Evolutionary conservation across 2,888 invertebrate species (phyloP).

Genomic region (Nephrocerus scutellatus): DNA sequence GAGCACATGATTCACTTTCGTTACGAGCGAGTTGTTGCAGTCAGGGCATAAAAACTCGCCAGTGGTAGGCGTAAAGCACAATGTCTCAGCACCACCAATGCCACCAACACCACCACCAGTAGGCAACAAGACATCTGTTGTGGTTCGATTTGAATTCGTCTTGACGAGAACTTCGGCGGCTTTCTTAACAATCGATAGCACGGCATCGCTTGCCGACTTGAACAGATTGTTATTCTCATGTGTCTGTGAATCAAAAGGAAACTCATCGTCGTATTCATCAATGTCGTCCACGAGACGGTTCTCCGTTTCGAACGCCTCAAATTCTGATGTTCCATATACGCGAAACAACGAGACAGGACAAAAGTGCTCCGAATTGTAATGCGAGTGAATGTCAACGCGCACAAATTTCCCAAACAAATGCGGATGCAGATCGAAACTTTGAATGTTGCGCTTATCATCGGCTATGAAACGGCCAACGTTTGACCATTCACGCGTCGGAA

Average conservation of each 20-base stretch:
- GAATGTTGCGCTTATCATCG: conserved; percentile 77
- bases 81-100: conserved; percentile 28
- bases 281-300: conserved; percentile 62
- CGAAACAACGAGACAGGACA: conserved; percentile 95
- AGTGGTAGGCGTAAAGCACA: conserved; percentile 63
- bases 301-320: conserved; percentile 80
- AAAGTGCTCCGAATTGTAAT: conserved; percentile 95
- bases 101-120: conserved; percentile 23
- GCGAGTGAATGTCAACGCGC: conserved; percentile 84
- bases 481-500: conserved; percentile 88
- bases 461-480: conserved; percentile 81
- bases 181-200: conserved; percentile 86
- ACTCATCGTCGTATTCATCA: conserved; percentile 62
- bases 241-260: conserved; percentile 38
- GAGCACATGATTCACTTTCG: conserved; percentile 64
- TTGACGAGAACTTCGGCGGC: conserved; percentile 80
- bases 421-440: conserved; percentile 74
- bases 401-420: conserved; percentile 83
- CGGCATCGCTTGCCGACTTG: conserved; percentile 83
- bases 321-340: conserved; percentile 89
- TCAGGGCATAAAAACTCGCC: conserved; percentile 67
- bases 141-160: conserved; percentile 57
- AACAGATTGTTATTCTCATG: conserved; percentile 56
- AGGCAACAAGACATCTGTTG: conserved; percentile 22
- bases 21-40: conserved; percentile 65